Evolutionary conservation across 2,113 vertebrate genomes (phyloP), one percentile per base, ranked within the genome.

Genomic region (Canis aureus): DNA sequence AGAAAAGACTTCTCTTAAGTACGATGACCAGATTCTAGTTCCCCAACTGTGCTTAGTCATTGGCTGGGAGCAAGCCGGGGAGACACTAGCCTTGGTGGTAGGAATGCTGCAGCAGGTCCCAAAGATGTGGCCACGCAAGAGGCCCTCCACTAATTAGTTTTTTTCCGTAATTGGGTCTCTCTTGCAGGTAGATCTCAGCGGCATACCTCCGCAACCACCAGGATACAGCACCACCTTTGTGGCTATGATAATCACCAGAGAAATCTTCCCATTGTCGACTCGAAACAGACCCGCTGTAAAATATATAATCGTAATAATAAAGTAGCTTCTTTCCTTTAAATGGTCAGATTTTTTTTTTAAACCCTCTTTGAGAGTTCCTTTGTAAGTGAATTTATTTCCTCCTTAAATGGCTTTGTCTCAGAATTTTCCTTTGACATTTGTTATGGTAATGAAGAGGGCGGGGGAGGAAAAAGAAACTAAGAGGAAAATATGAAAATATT

Each of bases 401-500:
- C 88, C 23, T 57, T 51, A 71, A 32, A 59, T 73, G 23, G 25
- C 27, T 87, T 92, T 82, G 29, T 83, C 80, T 91, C 80, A 84
- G 43, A 74, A 25, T 91, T 59, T 93, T 96, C 29, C 51, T 73
- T 89, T 85, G n/a, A 80, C 7, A 55, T 81, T 11, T 82, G 6
- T 83, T 92, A 81, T 85, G 12, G 43, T 91, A 13, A 91, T 78
- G 16, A 92, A 79, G 71, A 91, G 8, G 19, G 29, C 16, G 29
- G 4, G 5, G 32, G 22, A 55, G 13, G 53, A 35, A 38, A 10
- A 91, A 85, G 69, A 51, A 91, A 53, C 62, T 8, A 64, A 69
- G 60, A 91, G 60, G 29, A 92, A 97, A 80, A 73, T 88, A 73
- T 60, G 29, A 95, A 90, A 92, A 81, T 57, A 87, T 62, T 73